Conservation (phyloP, 2,113 vertebrate species). For the Apaloderma vittatum region DNA sequence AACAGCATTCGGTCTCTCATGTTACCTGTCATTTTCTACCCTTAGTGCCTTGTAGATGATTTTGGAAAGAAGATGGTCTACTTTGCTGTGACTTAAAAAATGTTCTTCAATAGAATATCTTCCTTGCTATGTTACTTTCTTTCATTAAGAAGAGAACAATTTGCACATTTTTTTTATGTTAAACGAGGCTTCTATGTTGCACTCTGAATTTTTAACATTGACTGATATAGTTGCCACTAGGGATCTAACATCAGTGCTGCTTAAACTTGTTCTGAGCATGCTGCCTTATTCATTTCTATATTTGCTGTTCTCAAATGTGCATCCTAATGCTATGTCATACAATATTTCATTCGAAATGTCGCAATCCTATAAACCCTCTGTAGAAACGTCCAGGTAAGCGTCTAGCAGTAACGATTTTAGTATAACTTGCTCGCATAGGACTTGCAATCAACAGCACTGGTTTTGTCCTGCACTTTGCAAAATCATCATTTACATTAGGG, state of each 20-base stretch:
- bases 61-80: slow-evolving; percentile 91
- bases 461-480: slow-evolving; percentile 85
- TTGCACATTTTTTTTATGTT: slow-evolving; percentile 92
- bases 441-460: slow-evolving; percentile 76
- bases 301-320: slow-evolving; percentile 65
- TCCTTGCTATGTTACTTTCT: slow-evolving; percentile 78
- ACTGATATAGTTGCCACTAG: slow-evolving; percentile 74
- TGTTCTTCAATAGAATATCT: slow-evolving; percentile 79
- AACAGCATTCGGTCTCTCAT: slow-evolving; percentile 77
- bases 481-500: slow-evolving; percentile 70
- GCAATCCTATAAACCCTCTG: slow-evolving; percentile 74
- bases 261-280: slow-evolving; percentile 82
- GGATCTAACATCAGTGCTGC: slow-evolving; percentile 79
- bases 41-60: slow-evolving; percentile 99
- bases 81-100: slow-evolving; percentile 81
- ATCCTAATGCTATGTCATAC: slow-evolving; percentile 50
- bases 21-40: slow-evolving; percentile 91
- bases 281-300: slow-evolving; percentile 82
- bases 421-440: slow-evolving; percentile 75
- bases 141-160: slow-evolving; percentile 87
- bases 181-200: slow-evolving; percentile 86
- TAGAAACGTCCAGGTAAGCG: slow-evolving; percentile 71
- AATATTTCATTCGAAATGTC: slow-evolving; percentile 64
- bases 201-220: slow-evolving; percentile 82
- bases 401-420: slow-evolving; percentile 71